Conservation (phyloP, 2,888 invertebrate genomes). For the Notodonta dromedarius region DNA sequence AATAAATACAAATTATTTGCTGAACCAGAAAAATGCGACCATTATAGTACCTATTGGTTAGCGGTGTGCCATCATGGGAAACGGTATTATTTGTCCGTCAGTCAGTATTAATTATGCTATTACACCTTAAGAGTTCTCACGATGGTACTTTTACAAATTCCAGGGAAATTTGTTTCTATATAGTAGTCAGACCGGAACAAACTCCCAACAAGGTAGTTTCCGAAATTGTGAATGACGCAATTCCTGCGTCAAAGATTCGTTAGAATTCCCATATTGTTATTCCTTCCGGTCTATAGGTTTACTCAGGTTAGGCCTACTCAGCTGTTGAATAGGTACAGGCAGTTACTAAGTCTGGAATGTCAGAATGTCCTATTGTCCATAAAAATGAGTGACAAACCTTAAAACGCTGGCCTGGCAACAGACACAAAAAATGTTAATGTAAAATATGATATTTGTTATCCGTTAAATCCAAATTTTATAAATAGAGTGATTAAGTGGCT, state of each 20-base stretch:
- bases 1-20: neutral
- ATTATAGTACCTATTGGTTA: neutral
- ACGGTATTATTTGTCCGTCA: neutral
- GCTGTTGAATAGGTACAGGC: neutral
- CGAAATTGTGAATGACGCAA: neutral
- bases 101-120: neutral
- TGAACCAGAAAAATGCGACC: neutral
- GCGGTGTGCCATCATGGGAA: neutral
- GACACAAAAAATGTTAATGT: neutral
- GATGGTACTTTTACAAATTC: neutral
- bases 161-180: neutral
- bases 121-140: neutral
- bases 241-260: neutral
- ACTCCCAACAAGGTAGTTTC: neutral
- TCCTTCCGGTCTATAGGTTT: neutral
- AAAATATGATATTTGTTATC: no score
- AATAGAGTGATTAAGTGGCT: no score
- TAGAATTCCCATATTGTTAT: neutral
- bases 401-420: neutral
- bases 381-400: neutral
- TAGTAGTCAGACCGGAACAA: neutral
- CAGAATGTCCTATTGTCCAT: slow-evolving; percentile 1
- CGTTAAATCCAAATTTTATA: no score
- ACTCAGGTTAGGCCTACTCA: no score
- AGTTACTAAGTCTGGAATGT: neutral